Conservation (phyloP, 2,888 invertebrate species). For the Diogma glabrata region DNA sequence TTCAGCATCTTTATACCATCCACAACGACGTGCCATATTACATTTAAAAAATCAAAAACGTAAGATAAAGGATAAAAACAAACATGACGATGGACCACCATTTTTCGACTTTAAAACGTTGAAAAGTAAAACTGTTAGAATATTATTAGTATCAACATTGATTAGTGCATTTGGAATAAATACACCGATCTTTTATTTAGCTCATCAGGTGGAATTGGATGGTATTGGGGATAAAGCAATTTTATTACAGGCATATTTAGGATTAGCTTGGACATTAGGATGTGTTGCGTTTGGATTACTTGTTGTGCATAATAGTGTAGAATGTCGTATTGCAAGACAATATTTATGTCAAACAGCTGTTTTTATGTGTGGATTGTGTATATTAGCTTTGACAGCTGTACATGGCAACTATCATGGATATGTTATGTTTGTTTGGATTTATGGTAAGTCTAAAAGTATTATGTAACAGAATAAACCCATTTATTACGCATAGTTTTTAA, state of each 20-base stretch:
- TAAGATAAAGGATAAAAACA: constrained; percentile 69
- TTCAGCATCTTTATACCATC: constrained; percentile 79
- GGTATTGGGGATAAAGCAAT: constrained; percentile 52
- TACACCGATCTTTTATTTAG: constrained; percentile 74
- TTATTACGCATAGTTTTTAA: too few species aligned
- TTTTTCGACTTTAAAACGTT: constrained; percentile 80
- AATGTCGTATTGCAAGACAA: constrained; percentile 75
- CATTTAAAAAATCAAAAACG: constrained; percentile 82
- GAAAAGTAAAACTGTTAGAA: constrained; percentile 72
- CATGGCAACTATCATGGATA: constrained; percentile 66
- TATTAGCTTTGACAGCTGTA: constrained; percentile 64
- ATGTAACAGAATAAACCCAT: too few species aligned
- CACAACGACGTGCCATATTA: constrained; percentile 72
- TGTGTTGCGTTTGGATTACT: constrained; percentile 70
- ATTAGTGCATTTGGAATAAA: constrained; percentile 74
- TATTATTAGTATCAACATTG: constrained; percentile 67
- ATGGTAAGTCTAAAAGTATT: constrained; percentile 42
- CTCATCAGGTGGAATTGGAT: constrained; percentile 67
- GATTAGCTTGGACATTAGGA: constrained; percentile 72
- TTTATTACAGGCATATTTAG: constrained; percentile 61
- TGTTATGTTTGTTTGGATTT: constrained; percentile 70
- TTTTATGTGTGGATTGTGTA: constrained; percentile 64
- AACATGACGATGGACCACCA: constrained; percentile 64
- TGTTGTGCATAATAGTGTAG: constrained; percentile 70
- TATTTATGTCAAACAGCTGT: constrained; percentile 73